Evolutionary conservation across 37 sponge, comb jelly and placozoan genomes (phyloP).

Genomic region (Theonella swinhoei): DNA sequence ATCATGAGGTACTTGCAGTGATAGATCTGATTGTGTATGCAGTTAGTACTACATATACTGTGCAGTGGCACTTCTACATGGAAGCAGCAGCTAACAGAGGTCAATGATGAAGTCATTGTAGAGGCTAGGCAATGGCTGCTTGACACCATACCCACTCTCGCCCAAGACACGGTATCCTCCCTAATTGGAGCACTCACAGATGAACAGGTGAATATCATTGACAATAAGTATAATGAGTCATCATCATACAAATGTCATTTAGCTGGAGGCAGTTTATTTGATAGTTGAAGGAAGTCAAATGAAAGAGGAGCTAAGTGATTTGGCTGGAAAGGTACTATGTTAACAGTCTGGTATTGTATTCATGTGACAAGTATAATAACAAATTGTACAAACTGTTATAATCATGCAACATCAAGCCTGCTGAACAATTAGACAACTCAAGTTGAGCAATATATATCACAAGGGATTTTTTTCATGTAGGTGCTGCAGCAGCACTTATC

Average conservation of each 20-base stretch:
- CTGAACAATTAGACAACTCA: not conserved
- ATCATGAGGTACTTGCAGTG: constrained; percentile 40
- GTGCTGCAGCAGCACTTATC: constrained; percentile 20
- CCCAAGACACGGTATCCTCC: constrained; percentile 34
- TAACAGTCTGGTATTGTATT: too few relatives aligned
- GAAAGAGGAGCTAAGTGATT: too few relatives aligned
- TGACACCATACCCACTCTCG: constrained; percentile 20
- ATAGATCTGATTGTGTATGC: not conserved
- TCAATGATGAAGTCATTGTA: constrained; percentile 13
- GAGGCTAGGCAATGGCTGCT: constrained; percentile 58
- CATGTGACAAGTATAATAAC: too few relatives aligned
- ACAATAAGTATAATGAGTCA: not conserved
- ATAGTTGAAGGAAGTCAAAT: constrained; percentile 17
- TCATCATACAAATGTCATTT: not conserved
- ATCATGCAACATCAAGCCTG: too few relatives aligned
- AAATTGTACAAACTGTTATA: too few relatives aligned
- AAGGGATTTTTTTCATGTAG: not conserved
- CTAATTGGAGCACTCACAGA: constrained; percentile 20
- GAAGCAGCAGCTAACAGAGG: constrained; percentile 21
- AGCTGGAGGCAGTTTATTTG: constrained; percentile 62
- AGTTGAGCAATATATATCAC: not conserved
- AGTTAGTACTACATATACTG: too few relatives aligned
- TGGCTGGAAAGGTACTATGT: too few relatives aligned
- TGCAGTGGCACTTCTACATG: too few relatives aligned
- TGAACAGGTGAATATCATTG: constrained; percentile 2